Evolutionary conservation across 1,140 invertebrate genomes (phyloP), one percentile per base, ranked within the genome.

Genomic region (Mya arenaria): DNA sequence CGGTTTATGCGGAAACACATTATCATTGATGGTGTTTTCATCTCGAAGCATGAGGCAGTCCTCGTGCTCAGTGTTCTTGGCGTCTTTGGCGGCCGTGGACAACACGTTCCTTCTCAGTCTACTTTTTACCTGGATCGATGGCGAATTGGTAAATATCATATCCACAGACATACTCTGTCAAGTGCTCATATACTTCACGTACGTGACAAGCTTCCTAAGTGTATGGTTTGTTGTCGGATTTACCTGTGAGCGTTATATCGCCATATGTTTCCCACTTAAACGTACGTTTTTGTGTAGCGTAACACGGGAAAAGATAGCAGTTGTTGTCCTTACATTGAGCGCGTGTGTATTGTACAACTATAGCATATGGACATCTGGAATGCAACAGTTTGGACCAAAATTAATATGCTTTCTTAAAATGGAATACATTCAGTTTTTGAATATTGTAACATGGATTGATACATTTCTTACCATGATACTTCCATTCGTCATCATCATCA

Each of bases 21-120:
- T 95, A 1, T 94, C 93, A 0, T 94, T 94, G 83, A 69, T 94
- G 0, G 94, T 95, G 1, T 95, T 95, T 68, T 84, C 94, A 0
- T 92, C 65, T 17, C 63, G 92, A 58, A 94, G 94, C 68, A 83
- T 95, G 5, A 93, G 92, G 69, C 92, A 93, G 87, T 86, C 94
- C 0, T 94, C 94, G 60, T 94, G 94, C 0, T 94, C 94, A 63
- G 94, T 94, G 56, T 95, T 95, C 68, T 75, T 95, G 37, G 94
- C 94, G 0, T 94, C 94, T 0, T 83, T 95, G n/a, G 93, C 94
- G 1, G 92, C 89, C 0, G 92, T 94, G 0, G 94, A 95, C 82
- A 93, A 94, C 37, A 91, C 92, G 5, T 95, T 94, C 65, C 84
- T 95, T 1, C 83, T 93, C 1, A 89, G 93, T 0, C 60, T 95